These are phyloP conservation scores for Drosophila rufa DNA, from an alignment of 1,140 invertebrate genomes.

Conservation along the genomic window DNA sequence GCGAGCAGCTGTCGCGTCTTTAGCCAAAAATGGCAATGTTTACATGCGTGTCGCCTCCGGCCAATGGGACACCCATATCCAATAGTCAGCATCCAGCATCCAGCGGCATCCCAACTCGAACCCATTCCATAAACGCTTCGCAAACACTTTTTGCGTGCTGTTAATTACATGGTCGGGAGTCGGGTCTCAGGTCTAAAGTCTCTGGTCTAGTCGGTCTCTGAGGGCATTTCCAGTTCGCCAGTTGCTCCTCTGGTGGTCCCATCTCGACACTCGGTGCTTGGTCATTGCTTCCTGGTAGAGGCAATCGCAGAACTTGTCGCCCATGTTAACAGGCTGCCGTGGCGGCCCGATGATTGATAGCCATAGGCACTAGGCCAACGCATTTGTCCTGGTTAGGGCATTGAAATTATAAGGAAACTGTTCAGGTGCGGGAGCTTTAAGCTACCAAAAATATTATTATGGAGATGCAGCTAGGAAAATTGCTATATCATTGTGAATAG, in stretches of 20 bases:
- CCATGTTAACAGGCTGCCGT: slow-evolving; percentile 64
- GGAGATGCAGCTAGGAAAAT: too few species aligned
- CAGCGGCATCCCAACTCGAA: slow-evolving; percentile 26
- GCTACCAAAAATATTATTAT: background rate
- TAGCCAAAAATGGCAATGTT: slow-evolving; percentile 84
- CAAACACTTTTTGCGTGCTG: slow-evolving; percentile 82
- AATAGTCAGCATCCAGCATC: slow-evolving; percentile 17
- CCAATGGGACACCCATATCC: slow-evolving; percentile 53
- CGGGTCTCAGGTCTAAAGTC: slow-evolving; percentile 4
- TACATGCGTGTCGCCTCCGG: slow-evolving; percentile 77
- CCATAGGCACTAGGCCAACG: slow-evolving; percentile 57
- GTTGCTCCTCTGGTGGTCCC: slow-evolving; percentile 71
- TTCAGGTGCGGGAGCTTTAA: background rate
- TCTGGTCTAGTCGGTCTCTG: slow-evolving; percentile 73
- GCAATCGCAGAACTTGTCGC: slow-evolving; percentile 71
- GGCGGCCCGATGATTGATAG: slow-evolving; percentile 69
- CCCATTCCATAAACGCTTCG: slow-evolving; percentile 72
- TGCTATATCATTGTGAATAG: background rate
- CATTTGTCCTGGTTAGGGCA: slow-evolving; percentile 4
- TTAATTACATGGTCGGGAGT: slow-evolving; percentile 76
- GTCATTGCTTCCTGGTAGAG: slow-evolving; percentile 79
- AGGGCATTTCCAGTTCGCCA: slow-evolving; percentile 57
- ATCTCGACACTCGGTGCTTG: slow-evolving; percentile 51
- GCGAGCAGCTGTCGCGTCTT: slow-evolving; percentile 72
- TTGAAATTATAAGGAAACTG: slow-evolving; percentile 11